A percentile compares a stretch with the other conserved stretches of the same genome.
phyloP scores from a whole-genome alignment of 2,113 vertebrate genomes.

The Marcusenius ussheri region DNA sequence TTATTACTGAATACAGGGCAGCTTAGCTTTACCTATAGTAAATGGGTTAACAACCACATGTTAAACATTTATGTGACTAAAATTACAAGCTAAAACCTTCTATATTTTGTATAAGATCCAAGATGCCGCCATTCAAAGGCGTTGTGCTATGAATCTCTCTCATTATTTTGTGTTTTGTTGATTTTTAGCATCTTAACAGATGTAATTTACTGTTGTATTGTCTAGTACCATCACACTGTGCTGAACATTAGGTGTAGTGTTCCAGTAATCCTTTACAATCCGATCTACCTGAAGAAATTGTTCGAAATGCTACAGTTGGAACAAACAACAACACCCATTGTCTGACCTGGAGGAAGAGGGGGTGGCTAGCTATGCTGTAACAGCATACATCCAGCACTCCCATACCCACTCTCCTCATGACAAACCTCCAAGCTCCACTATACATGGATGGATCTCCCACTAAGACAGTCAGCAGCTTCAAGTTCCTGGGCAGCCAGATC shows the following conservation, averaged over 20 bases:
- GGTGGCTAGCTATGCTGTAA: neutral
- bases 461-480: neutral
- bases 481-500: neutral
- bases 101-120: neutral
- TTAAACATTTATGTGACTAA: neutral
- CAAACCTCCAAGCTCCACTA: neutral
- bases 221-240: neutral
- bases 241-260: neutral
- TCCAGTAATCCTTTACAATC: neutral
- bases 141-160: neutral
- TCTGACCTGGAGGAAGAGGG: neutral
- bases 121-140: neutral
- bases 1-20: neutral
- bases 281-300: neutral
- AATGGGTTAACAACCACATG: neutral
- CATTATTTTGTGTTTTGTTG: neutral
- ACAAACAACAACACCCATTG: neutral
- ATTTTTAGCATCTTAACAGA: neutral
- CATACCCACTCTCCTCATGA: neutral
- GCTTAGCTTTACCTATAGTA: neutral
- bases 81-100: neutral
- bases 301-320: neutral
- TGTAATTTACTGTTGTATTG: neutral
- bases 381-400: neutral
- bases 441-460: neutral